Conservation (phyloP, 2,113 vertebrate species). For the Vicugna pacos region DNA sequence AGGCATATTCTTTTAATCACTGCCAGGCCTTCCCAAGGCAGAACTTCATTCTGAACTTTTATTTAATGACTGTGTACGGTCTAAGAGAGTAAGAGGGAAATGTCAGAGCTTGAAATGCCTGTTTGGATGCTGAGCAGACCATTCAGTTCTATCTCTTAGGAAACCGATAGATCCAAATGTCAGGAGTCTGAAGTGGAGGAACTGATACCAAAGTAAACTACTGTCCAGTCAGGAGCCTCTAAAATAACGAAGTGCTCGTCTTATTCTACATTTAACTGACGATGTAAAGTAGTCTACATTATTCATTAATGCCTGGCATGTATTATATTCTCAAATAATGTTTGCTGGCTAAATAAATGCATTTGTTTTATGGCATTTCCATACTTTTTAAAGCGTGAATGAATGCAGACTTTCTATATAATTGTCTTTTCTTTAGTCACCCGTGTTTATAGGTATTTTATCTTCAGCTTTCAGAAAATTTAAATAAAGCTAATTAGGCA, state of each 20-base stretch:
- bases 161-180: neutral
- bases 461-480: neutral
- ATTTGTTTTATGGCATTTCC: slow-evolving; percentile 9
- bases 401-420: neutral
- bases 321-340: slow-evolving; percentile 29
- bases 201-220: neutral
- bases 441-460: neutral
- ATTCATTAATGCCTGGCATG: neutral
- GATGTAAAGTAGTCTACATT: neutral
- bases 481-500: neutral
- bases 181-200: neutral
- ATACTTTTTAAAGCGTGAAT: slow-evolving; percentile 6
- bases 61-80: slow-evolving; percentile 26
- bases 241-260: neutral
- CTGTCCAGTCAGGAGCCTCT: neutral
- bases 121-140: neutral
- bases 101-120: slow-evolving; percentile 43
- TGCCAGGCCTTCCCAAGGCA: slow-evolving; percentile 54
- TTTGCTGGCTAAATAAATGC: slow-evolving; percentile 1
- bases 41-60: slow-evolving; percentile 35
- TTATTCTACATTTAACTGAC: slow-evolving; percentile 27
- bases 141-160: slow-evolving; percentile 1
- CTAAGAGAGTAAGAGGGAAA: slow-evolving; percentile 2
- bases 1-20: slow-evolving; percentile 61
- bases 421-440: neutral